A percentile compares a stretch with the other conserved stretches of the same genome.
Conservation (phyloP, 2,797 vertebrate genomes). For the Nyctibius grandis region DNA sequence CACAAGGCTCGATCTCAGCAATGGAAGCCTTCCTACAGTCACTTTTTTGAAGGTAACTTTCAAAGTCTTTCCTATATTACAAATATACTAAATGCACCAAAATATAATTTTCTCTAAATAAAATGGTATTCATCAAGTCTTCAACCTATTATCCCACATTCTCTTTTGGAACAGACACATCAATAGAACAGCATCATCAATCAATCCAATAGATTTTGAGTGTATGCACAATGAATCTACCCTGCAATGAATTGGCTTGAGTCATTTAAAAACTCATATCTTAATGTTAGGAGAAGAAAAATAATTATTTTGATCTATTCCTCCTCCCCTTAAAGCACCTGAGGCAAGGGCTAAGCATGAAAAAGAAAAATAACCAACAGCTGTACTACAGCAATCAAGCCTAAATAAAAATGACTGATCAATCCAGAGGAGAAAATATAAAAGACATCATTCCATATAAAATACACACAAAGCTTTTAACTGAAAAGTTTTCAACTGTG, state of each 20-base stretch:
- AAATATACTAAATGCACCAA: background rate
- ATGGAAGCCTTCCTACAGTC: background rate
- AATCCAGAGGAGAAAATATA: background rate
- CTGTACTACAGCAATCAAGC: constrained; percentile 10
- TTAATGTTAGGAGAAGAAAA: constrained; percentile 41
- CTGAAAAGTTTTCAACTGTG: constrained; percentile 3
- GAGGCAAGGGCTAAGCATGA: constrained; percentile 9
- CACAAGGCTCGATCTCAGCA: background rate
- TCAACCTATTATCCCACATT: constrained; percentile 8
- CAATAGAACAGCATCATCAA: constrained; percentile 9
- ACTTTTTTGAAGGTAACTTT: constrained; percentile 34
- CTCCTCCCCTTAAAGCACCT: constrained; percentile 7
- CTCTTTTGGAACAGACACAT: constrained; percentile 10
- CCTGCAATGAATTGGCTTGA: constrained; percentile 3
- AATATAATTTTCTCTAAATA: constrained; percentile 5
- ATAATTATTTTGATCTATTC: constrained; percentile 39
- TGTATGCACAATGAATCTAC: background rate
- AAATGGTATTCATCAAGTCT: constrained; percentile 9
- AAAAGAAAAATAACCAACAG: constrained; percentile 41
- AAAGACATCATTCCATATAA: background rate
- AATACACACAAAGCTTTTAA: constrained; percentile 15
- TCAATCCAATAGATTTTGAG: constrained; percentile 42
- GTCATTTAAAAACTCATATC: constrained; percentile 36
- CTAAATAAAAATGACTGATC: constrained; percentile 25
- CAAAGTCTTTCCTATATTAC: background rate